Evolutionary conservation across 2,113 vertebrate genomes (phyloP).

Genomic region (Otus sunia): DNA sequence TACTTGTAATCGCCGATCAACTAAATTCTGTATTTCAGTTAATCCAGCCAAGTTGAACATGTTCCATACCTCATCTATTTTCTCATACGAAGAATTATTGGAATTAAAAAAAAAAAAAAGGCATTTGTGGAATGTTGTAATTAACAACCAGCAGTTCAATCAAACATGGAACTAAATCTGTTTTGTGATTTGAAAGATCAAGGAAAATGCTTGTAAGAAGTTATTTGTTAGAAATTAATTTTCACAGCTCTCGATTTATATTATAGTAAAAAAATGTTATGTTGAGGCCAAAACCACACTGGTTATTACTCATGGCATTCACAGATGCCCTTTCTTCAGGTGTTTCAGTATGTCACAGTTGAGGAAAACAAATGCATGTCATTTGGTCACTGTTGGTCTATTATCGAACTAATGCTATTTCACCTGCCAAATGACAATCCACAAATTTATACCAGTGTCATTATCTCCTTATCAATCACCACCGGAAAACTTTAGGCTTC

Average conservation of each 20-base stretch:
- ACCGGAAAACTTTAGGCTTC: not conserved
- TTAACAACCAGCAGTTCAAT: not conserved
- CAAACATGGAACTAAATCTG: not conserved
- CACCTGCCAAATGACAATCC: not conserved
- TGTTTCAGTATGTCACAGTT: not conserved
- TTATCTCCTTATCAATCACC: not conserved
- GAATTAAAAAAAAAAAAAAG: not conserved
- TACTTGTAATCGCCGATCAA: conserved; percentile 89
- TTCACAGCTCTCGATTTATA: not conserved
- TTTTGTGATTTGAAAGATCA: not conserved
- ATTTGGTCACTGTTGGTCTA: not conserved
- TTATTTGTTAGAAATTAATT: not conserved
- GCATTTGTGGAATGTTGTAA: not conserved
- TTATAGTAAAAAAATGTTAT: not conserved
- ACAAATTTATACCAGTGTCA: not conserved
- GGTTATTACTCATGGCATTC: not conserved
- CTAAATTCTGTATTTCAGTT: conserved; percentile 88
- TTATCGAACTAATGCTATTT: not conserved
- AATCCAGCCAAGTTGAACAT: conserved; percentile 88
- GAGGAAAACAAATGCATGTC: not conserved
- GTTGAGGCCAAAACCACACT: not conserved
- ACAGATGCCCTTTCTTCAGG: not conserved
- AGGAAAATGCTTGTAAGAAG: not conserved
- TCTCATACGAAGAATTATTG: conserved; percentile 43
- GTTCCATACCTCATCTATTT: conserved; percentile 81